These are phyloP conservation scores for Phataginus tetradactyla DNA, from an alignment of 2,797 vertebrate genomes.

Conservation along the genomic window DNA sequence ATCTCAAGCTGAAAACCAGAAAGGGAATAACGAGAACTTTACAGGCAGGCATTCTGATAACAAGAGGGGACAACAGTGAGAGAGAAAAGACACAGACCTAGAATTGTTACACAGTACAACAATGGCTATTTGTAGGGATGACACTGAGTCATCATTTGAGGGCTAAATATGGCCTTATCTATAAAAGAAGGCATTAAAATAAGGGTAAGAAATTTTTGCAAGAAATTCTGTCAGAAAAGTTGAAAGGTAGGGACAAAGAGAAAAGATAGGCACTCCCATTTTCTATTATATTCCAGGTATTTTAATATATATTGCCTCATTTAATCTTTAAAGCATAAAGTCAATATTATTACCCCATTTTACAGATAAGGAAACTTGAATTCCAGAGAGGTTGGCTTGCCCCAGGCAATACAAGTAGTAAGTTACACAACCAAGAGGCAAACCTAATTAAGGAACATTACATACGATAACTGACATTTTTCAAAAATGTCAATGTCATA, in stretches of 20 bases:
- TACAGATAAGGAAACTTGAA: neutral
- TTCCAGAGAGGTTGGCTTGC: neutral
- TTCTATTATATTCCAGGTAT: neutral
- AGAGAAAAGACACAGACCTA: neutral
- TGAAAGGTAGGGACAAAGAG: neutral
- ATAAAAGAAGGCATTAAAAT: slow-evolving; percentile 23
- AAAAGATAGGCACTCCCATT: neutral
- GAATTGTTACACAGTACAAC: neutral
- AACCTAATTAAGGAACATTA: neutral
- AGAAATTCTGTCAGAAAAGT: slow-evolving; percentile 17
- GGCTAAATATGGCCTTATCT: neutral
- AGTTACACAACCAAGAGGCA: neutral
- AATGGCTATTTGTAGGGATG: neutral
- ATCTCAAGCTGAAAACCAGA: neutral
- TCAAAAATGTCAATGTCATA: neutral
- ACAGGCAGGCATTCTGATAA: neutral
- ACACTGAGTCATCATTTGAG: neutral
- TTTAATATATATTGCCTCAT: slow-evolving; percentile 14
- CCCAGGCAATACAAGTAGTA: neutral
- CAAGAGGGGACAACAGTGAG: neutral
- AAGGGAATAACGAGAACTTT: neutral
- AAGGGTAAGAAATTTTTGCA: neutral
- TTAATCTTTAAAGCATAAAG: slow-evolving; percentile 35
- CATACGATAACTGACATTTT: neutral
- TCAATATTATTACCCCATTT: neutral